Percentiles rank a stretch among this genome's conserved stretches.
These are phyloP conservation scores for Acrossocheilus fasciatus DNA, from an alignment of 2,797 vertebrate species.

Conservation along the genomic window DNA sequence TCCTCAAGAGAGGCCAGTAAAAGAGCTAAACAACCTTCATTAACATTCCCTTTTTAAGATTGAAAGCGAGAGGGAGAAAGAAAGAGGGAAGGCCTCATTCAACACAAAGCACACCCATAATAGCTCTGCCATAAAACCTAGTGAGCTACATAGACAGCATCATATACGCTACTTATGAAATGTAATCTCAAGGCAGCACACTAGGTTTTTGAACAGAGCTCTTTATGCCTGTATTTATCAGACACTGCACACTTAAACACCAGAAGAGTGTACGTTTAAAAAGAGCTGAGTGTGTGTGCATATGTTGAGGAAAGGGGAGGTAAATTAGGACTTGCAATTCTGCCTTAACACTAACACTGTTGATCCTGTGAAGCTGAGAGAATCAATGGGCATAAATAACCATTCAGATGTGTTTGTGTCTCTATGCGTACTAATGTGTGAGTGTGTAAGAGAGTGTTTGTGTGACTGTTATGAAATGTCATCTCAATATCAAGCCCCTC, in stretches of 20 bases:
- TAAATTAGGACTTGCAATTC: constrained; percentile 40
- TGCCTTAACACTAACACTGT: constrained; percentile 54
- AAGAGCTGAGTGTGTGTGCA: constrained; percentile 2
- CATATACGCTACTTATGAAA: too few species aligned
- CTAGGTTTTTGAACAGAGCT: not conserved
- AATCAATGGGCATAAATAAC: constrained; percentile 6
- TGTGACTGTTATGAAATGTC: not conserved
- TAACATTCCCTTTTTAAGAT: not conserved
- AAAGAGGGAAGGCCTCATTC: not conserved
- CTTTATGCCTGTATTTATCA: not conserved
- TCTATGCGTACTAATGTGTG: not conserved
- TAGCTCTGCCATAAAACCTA: not conserved
- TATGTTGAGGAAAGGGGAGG: constrained; percentile 7
- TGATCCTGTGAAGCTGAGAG: constrained; percentile 53
- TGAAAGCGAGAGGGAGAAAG: not conserved
- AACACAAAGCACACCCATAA: constrained; percentile 21
- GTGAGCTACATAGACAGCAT: not conserved
- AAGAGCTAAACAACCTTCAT: constrained; percentile 28
- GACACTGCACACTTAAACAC: not conserved
- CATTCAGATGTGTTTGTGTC: constrained; percentile 19
- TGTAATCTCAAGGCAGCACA: not conserved
- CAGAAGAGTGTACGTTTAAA: not conserved
- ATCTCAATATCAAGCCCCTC: constrained; percentile 28
- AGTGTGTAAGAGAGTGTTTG: not conserved
- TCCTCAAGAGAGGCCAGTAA: constrained; percentile 24